Percentiles rank a stretch among this genome's conserved stretches.
Evolutionary conservation across 1,140 invertebrate species (phyloP).

Genomic region (Battus philenor): DNA sequence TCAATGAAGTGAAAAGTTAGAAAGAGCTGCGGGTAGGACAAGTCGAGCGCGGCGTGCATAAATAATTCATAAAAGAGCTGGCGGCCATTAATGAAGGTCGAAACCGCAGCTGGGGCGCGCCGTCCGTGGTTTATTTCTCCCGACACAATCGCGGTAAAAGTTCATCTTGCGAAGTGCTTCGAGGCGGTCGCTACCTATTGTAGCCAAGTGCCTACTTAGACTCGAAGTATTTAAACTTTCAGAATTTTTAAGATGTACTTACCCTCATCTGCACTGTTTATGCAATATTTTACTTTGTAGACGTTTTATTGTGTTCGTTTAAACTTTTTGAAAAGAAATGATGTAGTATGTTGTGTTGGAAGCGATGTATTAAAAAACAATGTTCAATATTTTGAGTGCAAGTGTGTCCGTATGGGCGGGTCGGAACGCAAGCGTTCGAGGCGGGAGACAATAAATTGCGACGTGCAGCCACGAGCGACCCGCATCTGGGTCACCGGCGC

Average conservation of each 20-base stretch:
- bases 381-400: no score
- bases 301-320: no score
- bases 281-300: no score
- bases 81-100: slow-evolving; percentile 57
- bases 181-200: slow-evolving; percentile 19
- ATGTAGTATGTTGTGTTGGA: no score
- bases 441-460: slow-evolving; percentile 53
- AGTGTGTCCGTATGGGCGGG: slow-evolving; percentile 25
- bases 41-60: slow-evolving; percentile 51
- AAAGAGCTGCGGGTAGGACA: slow-evolving; percentile 48
- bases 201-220: slow-evolving; percentile 11
- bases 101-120: slow-evolving; percentile 42
- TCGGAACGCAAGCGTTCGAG: slow-evolving; percentile 24
- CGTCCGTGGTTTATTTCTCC: slow-evolving; percentile 39
- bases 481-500: slow-evolving; percentile 51
- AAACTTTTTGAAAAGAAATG: no score
- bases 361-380: no score
- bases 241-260: no score
- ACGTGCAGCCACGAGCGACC: slow-evolving; percentile 37
- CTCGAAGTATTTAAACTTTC: slow-evolving; percentile 14
- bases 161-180: slow-evolving; percentile 35
- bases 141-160: slow-evolving; percentile 50
- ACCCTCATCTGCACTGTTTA: no score
- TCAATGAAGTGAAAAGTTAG: slow-evolving; percentile 67
- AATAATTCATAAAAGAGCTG: slow-evolving; percentile 69